Base-by-base conservation (phyloP, 2,113 vertebrate genomes). In the Reinhardtius hippoglossoides region DNA sequence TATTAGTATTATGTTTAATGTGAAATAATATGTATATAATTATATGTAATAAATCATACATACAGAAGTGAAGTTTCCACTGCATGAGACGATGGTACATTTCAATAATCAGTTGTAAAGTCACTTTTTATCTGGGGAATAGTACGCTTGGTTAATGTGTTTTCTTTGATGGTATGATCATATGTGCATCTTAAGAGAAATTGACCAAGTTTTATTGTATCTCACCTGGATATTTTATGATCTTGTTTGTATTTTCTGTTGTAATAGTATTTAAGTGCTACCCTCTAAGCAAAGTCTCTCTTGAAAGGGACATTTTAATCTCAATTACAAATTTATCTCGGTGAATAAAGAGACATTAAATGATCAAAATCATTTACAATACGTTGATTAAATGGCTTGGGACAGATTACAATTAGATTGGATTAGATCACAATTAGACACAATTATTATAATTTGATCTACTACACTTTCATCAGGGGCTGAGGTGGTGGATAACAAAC, bases 181-280 rank as follows among this genome's bases (percentile, higher is more conserved):
- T 27, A 9, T 9, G 26, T 54, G 24, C 18, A 27, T 10, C 24
- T 50, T 20, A 23, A 26, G 6, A 16, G 2, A 60, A 21, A 21
- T 21, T 37, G 37, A 37, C 50, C 27, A 7, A 20, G 1, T 35
- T 69, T n/a, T 16, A 20, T n/a, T 56, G 37, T 21, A 23, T 20
- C 20, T 24, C 9, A n/a, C 46, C 3, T 44, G 18, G 16, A 50
- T 18, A 21, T 7, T 1, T 14, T 55, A 9, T 13, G 6, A 52
- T 60, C 7, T 35, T 61, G 55, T 21, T 68, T 21, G 44, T 26
- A 18, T 78, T 52, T 52, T 21, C 18, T 16, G 21, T 52, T 71
- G n/a, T 23, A 21, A 27, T 0, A n/a, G 7, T 37, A 1, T 64
- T 70, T 42, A n/a, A 3, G 3, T 20, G 23, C 4, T 9, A 16